Base-by-base conservation (phyloP, 2,113 vertebrate genomes). In the Siphamia tubifer region DNA sequence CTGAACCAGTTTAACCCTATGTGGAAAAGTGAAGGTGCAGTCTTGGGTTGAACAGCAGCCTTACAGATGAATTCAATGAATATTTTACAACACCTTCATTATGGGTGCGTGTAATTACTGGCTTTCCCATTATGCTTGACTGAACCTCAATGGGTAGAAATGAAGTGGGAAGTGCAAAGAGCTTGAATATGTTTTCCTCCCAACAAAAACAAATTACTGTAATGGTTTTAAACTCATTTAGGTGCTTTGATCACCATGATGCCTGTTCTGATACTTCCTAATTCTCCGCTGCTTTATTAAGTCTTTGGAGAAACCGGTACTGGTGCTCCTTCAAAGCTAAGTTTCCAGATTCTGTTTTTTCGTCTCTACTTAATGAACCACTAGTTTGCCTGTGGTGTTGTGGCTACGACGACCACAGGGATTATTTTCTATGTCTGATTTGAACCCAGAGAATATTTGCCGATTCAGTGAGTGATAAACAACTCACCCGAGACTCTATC, bases 31-130 rank as follows among this genome's bases (percentile, higher is more conserved):
- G 15, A 35, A 30, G 10, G 13, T 48, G 53, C 49, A 43, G 32
- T 43, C 34, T 64, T 34, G 23, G 48, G 53, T 56, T 47, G 61
- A 44, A 62, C 45, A 68, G 44, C 28, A 19, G 21, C 52, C 77
- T 13, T 38, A 32, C 52, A 76, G 58, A 82, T 65, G 36, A 68
- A 74, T 66, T 66, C 36, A 62, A 74, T 84, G 53, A 88, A 88
- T 89, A 87, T 83, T 88, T 90, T 60, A 87, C 47, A 55, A 62
- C 20, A 11, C 38, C 42, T 80, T 84, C 75, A 81, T 84, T 81
- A 86, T 56, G 71, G 57, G 15, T 53, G 68, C 68, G 77, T 83
- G 68, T 83, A 82, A 89, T 86, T 84, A 82, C 71, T 54, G 67
- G 57, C 55, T 89, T 79, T 60, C 39, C 52, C 21, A 75, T 74